Percentiles rank a stretch among this genome's conserved stretches.
phyloP scores from a whole-genome alignment of 2,113 vertebrate genomes.

The Varanus komodoensis region DNA sequence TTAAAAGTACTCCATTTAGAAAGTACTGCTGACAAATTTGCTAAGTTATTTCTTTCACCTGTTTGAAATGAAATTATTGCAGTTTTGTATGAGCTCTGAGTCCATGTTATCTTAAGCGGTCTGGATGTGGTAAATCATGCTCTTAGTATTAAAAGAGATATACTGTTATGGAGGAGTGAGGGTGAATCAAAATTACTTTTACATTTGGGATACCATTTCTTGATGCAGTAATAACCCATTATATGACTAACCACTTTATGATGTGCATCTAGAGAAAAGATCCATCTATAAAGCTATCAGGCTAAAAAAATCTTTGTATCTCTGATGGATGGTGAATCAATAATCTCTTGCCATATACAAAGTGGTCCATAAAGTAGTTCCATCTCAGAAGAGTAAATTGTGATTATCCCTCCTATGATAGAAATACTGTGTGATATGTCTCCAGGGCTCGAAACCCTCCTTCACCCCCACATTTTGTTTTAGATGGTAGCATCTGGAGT shows the following conservation, averaged over 20 bases:
- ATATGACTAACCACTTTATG: conserved; percentile 60
- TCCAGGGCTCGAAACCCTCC: neutral
- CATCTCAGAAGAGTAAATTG: conserved; percentile 43
- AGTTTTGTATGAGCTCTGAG: conserved; percentile 34
- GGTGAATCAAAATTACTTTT: conserved; percentile 59
- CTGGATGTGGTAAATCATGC: conserved; percentile 39
- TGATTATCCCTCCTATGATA: conserved; percentile 48
- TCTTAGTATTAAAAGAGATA: conserved; percentile 42
- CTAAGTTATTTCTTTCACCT: neutral
- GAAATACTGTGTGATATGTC: conserved; percentile 42
- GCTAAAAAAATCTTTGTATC: conserved; percentile 24
- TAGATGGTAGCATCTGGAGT: neutral
- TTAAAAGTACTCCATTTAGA: conserved; percentile 20
- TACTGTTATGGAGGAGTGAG: conserved; percentile 10
- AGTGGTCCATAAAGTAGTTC: conserved; percentile 52
- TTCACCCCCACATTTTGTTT: neutral
- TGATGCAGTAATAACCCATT: conserved; percentile 48
- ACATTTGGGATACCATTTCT: conserved; percentile 55
- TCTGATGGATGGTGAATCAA: conserved; percentile 53
- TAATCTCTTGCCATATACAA: conserved; percentile 45
- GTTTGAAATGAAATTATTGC: conserved; percentile 53
- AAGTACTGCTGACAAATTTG: conserved; percentile 35
- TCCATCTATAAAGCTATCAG: conserved; percentile 40
- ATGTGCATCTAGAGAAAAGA: conserved; percentile 28
- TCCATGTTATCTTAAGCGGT: conserved; percentile 43